These are phyloP conservation scores for Sarcophaga rosellei DNA, from an alignment of 2,888 invertebrate species.

Conservation along the genomic window DNA sequence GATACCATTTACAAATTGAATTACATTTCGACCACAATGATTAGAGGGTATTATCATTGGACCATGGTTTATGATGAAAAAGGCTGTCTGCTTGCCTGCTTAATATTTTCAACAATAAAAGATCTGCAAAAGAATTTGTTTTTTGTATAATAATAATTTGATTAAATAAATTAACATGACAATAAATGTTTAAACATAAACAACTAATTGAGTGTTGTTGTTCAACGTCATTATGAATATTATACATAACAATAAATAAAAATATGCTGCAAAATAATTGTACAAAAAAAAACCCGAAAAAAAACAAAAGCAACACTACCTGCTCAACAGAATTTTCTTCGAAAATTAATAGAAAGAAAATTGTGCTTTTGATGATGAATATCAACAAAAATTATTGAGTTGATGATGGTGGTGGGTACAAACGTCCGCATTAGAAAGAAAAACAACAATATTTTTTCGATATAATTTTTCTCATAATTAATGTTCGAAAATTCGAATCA, in stretches of 20 bases:
- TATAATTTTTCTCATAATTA: slow-evolving; percentile 41
- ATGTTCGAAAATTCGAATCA: slow-evolving; percentile 35
- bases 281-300: slow-evolving; percentile 16
- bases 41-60: background rate
- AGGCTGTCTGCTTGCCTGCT: background rate
- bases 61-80: slow-evolving; percentile 1
- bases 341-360: background rate
- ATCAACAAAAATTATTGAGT: slow-evolving; percentile 7
- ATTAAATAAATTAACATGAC: slow-evolving; percentile 60
- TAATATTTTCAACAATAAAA: background rate
- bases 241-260: background rate
- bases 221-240: slow-evolving; percentile 50
- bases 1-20: background rate
- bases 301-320: slow-evolving; percentile 29
- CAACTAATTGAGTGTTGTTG: slow-evolving; percentile 52
- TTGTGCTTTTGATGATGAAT: slow-evolving; percentile 1
- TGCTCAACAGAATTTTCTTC: slow-evolving; percentile 19
- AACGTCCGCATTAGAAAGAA: too few species aligned
- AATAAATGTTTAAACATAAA: slow-evolving; percentile 58
- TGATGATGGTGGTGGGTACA: background rate
- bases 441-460: background rate
- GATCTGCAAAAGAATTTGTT: background rate
- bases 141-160: slow-evolving; percentile 36
- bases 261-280: slow-evolving; percentile 5
- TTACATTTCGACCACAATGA: background rate